Conservation (phyloP, 1,140 invertebrate species). For the Temnothorax longispinosus region DNA sequence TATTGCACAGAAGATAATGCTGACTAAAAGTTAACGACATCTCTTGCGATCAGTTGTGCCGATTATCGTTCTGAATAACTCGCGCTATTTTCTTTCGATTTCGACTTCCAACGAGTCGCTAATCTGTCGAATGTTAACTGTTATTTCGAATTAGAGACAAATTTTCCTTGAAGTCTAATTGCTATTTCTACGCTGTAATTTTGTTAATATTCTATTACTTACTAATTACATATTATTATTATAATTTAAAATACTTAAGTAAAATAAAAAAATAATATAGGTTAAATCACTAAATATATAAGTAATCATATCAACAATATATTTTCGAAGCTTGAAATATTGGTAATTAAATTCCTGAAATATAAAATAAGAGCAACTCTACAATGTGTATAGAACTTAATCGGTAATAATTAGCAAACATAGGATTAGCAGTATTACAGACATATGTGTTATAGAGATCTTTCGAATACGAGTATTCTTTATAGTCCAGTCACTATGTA, state of each 20-base stretch:
- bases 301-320: background rate
- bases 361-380: background rate
- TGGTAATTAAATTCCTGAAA: no score
- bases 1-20: no score
- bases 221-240: background rate
- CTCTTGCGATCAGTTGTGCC: no score
- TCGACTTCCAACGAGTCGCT: no score
- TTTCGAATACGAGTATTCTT: background rate
- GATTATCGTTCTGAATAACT: no score
- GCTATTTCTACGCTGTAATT: background rate
- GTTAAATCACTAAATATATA: background rate
- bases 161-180: no score
- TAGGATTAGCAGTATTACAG: background rate
- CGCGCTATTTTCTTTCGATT: no score
- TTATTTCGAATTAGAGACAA: no score
- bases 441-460: background rate
- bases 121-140: no score
- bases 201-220: no score
- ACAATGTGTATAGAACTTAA: background rate
- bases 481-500: no score
- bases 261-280: background rate
- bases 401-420: background rate
- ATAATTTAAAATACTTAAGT: slow-evolving; percentile 4
- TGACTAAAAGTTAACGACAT: no score
- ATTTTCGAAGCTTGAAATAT: background rate